Percentiles rank a stretch among this genome's conserved stretches.
Evolutionary conservation across 2,113 vertebrate species (phyloP).

Genomic region (Calyptommatus sinebrachiatus): DNA sequence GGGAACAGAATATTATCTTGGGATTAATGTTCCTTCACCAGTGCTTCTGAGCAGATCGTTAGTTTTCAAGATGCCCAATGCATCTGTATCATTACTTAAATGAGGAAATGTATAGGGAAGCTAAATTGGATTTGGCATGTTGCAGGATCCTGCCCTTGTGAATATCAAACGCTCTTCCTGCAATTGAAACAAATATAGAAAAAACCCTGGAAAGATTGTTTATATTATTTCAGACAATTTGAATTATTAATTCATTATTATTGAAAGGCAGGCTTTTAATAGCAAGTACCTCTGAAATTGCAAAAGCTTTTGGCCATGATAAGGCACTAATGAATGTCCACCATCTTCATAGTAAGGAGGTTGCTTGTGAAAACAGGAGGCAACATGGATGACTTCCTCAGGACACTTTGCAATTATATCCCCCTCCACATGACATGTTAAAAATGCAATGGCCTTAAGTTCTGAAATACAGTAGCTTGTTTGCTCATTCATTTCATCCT

Average conservation of each 20-base stretch:
- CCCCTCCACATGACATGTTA: too few relatives aligned
- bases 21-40: slow-evolving; percentile 12
- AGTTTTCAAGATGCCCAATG: slow-evolving; percentile 47
- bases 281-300: too few relatives aligned
- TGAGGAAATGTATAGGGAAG: background rate
- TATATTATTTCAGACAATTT: background rate
- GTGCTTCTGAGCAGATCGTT: slow-evolving; percentile 28
- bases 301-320: too few relatives aligned
- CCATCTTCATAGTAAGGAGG: too few relatives aligned
- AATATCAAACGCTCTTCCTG: background rate
- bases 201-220: background rate
- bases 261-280: background rate
- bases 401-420: too few relatives aligned
- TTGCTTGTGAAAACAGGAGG: too few relatives aligned
- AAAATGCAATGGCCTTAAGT: too few relatives aligned
- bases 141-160: background rate
- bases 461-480: too few relatives aligned
- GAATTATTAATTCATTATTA: background rate
- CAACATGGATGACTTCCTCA: too few relatives aligned
- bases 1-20: slow-evolving; percentile 21
- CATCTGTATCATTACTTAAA: slow-evolving; percentile 36
- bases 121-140: background rate
- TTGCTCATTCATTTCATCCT: too few relatives aligned
- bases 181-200: too few relatives aligned
- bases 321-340: too few relatives aligned